Percentiles rank a stretch among this genome's conserved stretches.
phyloP scores from a whole-genome alignment of 2,888 invertebrate species.

The Boloria euphrosyne region DNA sequence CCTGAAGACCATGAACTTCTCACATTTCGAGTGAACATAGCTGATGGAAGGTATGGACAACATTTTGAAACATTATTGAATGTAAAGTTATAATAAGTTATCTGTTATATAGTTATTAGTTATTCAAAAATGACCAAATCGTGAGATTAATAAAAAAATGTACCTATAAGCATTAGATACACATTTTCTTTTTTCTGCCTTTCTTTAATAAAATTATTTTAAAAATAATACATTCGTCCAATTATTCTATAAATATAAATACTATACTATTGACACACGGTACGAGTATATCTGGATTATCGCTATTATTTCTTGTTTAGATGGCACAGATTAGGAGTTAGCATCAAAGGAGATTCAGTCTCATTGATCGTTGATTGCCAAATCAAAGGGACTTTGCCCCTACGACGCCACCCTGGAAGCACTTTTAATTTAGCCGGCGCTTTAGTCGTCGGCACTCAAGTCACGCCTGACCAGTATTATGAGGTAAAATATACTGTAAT shows the following conservation, averaged over 20 bases:
- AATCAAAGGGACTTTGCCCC: conserved; percentile 82
- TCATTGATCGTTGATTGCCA: conserved; percentile 90
- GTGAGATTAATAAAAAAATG: too few relatives aligned
- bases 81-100: too few relatives aligned
- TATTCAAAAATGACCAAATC: too few relatives aligned
- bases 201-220: too few relatives aligned
- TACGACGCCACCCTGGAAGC: conserved; percentile 83
- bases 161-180: too few relatives aligned
- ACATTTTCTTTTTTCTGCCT: too few relatives aligned
- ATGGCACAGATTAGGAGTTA: conserved; percentile 93
- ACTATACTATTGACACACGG: too few relatives aligned
- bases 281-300: too few relatives aligned
- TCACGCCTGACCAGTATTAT: conserved; percentile 86
- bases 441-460: conserved; percentile 88
- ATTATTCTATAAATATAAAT: too few relatives aligned
- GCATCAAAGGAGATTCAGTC: conserved; percentile 90
- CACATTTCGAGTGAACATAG: conserved; percentile 85
- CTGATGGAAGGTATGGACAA: conserved; percentile 84
- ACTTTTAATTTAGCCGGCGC: conserved; percentile 87
- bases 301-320: conserved; percentile 60
- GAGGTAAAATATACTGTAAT: conserved; percentile 63
- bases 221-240: too few relatives aligned
- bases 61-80: conserved; percentile 19
- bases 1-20: conserved; percentile 84
- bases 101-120: too few relatives aligned